These are phyloP conservation scores for Thamnophis sirtalis DNA, from an alignment of 2,113 vertebrate species.

Conservation along the genomic window DNA sequence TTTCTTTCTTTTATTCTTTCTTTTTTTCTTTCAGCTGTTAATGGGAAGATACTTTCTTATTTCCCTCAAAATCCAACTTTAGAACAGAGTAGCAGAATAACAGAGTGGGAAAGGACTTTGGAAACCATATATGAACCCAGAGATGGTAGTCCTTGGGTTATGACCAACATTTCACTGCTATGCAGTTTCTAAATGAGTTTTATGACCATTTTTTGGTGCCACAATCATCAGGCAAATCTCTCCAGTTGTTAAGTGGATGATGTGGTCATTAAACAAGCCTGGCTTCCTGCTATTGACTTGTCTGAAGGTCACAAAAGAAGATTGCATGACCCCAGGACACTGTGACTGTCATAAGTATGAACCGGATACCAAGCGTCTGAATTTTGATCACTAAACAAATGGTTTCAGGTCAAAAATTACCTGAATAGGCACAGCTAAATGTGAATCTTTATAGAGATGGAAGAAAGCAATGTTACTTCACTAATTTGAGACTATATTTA, in stretches of 20 bases:
- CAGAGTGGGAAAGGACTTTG: too few relatives aligned
- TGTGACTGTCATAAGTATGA: neutral
- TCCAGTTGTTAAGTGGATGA: too few relatives aligned
- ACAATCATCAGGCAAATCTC: too few relatives aligned
- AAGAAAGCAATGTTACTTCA: neutral
- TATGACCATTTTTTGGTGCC: too few relatives aligned
- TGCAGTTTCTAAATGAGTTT: too few relatives aligned
- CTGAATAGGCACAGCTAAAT: neutral
- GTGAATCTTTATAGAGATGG: neutral
- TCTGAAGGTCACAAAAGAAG: neutral
- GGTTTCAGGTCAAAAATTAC: neutral
- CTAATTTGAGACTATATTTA: neutral
- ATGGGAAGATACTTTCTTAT: neutral
- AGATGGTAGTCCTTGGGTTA: neutral
- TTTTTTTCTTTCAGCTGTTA: neutral
- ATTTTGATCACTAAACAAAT: neutral
- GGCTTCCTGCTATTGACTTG: too few relatives aligned
- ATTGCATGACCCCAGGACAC: neutral
- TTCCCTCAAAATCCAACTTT: neutral
- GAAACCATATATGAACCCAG: neutral
- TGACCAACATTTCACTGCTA: too few relatives aligned
- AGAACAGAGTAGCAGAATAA: neutral
- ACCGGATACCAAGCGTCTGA: too few relatives aligned
- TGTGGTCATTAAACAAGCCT: too few relatives aligned
- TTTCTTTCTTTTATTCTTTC: too few relatives aligned